phyloP scores from a whole-genome alignment of 2,888 invertebrate genomes.

The Electrophaes corylata region DNA sequence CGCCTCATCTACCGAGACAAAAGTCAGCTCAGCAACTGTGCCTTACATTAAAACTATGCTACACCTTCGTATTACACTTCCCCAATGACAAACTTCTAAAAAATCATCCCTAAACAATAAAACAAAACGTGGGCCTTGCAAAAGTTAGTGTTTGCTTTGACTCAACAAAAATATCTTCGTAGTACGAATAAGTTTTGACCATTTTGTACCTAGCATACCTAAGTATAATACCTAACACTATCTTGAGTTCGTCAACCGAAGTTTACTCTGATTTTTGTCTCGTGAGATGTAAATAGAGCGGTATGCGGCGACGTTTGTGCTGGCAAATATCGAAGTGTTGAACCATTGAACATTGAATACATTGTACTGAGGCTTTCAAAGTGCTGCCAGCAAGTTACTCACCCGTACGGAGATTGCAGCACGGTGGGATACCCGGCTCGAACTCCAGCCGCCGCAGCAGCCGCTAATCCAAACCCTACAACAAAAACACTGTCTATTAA shows the following conservation, averaged over 20 bases:
- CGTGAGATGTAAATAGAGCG: slow-evolving; percentile 79
- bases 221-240: not conserved
- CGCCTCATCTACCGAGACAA: slow-evolving; percentile 85
- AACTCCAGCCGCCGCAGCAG: slow-evolving; percentile 87
- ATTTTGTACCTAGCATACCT: not conserved
- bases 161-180: not conserved
- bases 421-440: slow-evolving; percentile 91
- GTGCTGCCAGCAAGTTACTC: slow-evolving; percentile 75
- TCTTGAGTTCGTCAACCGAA: slow-evolving; percentile 4
- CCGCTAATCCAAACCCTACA: slow-evolving; percentile 77
- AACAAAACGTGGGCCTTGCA: not conserved
- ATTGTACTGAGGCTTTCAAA: slow-evolving; percentile 65
- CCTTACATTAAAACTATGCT: slow-evolving; percentile 39
- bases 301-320: slow-evolving; percentile 78
- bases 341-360: slow-evolving; percentile 80
- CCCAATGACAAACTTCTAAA: not conserved
- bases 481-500: slow-evolving; percentile 58
- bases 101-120: not conserved
- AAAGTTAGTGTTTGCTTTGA: not conserved
- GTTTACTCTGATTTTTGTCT: slow-evolving; percentile 79
- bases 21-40: slow-evolving; percentile 74
- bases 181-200: not conserved
- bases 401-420: slow-evolving; percentile 93
- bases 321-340: slow-evolving; percentile 81
- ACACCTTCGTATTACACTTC: slow-evolving; percentile 37